Base-by-base conservation (phyloP, 2,888 invertebrate genomes). In the Piscicola geometra region DNA sequence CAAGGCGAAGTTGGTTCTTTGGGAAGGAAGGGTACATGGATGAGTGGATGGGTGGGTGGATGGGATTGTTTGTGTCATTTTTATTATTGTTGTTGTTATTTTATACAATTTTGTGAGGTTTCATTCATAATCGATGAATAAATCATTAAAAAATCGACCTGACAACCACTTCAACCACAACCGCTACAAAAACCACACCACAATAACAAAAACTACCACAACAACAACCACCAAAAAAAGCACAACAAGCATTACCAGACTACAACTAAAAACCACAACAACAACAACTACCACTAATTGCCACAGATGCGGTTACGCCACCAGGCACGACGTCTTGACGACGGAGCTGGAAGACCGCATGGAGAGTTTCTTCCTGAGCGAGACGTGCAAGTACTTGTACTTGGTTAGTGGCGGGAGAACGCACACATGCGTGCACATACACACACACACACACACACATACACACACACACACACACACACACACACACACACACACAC, bases 291-390 rank as follows among this genome's bases (percentile, higher is more conserved):
- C n/a, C n/a, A n/a, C n/a, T n/a, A n/a, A n/a, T n/a, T n/a, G n/a
- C 64, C 80, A 76, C 76, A 86, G 87, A 79, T 90, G 90, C 84
- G 90, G 90, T 0, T 90, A 88, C 83, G 89, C 89, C 18, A 90
- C 89, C 1, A 87, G 90, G 25, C 89, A 90, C 83, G 88, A 88
- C 84, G 89, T 90, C 12, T 81, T 85, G 32, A 89, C 88, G 77
- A 89, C 88, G 83, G 87, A 87, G 77, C 82, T 88, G 56, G 90
- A 90, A 82, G 89, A 89, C 81, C 83, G 90, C 75, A 90, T 90
- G 89, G 90, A 90, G 81, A 89, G 89, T 78, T 90, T 90, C 82
- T 90, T 90, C 82, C 84, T 90, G 9, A 88, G 89, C 79, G 90
- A 90, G 84, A 90, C 90, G 2, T 88, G 88, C 83, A 90, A 90